Evolutionary conservation across 2,888 invertebrate genomes (phyloP).

Genomic region (Lordiphosa andalusiaca): DNA sequence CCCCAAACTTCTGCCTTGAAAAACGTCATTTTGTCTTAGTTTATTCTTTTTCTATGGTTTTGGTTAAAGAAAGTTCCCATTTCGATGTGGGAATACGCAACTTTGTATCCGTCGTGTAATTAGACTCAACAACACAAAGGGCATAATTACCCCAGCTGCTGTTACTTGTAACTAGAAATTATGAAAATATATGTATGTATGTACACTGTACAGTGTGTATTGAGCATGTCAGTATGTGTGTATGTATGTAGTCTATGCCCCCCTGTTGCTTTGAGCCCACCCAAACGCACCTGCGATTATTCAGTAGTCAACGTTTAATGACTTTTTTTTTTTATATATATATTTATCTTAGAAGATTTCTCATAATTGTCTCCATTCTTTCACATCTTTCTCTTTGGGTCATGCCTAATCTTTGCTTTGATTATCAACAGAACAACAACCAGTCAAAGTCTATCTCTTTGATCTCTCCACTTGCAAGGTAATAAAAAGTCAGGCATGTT

Average conservation of each 20-base stretch:
- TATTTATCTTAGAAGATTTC: conserved; percentile 54
- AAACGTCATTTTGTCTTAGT: conserved; percentile 1
- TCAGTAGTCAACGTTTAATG: conserved; percentile 61
- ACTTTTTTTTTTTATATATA: conserved; percentile 50
- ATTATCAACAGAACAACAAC: conserved; percentile 43
- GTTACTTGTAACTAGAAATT: conserved; percentile 48
- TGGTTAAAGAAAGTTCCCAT: background rate
- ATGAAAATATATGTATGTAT: conserved; percentile 39
- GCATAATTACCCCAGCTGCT: conserved; percentile 61
- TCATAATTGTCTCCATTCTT: conserved; percentile 57
- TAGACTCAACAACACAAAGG: conserved; percentile 54
- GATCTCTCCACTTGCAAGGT: conserved; percentile 25
- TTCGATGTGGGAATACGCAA: conserved; percentile 35
- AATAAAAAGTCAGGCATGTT: conserved; percentile 33
- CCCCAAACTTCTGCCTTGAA: background rate
- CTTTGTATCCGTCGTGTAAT: conserved; percentile 56
- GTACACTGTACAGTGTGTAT: background rate
- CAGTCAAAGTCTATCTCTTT: conserved; percentile 18
- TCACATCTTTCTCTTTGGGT: conserved; percentile 25
- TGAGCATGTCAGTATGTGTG: background rate
- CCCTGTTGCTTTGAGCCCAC: conserved; percentile 35
- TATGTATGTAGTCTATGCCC: conserved; percentile 3
- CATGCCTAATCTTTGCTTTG: conserved; percentile 54
- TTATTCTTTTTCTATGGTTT: background rate
- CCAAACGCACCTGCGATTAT: conserved; percentile 36